These are phyloP conservation scores for Axinella damicornis DNA, from an alignment of 37 sponge, comb jelly and placozoan genomes.

Conservation along the genomic window DNA sequence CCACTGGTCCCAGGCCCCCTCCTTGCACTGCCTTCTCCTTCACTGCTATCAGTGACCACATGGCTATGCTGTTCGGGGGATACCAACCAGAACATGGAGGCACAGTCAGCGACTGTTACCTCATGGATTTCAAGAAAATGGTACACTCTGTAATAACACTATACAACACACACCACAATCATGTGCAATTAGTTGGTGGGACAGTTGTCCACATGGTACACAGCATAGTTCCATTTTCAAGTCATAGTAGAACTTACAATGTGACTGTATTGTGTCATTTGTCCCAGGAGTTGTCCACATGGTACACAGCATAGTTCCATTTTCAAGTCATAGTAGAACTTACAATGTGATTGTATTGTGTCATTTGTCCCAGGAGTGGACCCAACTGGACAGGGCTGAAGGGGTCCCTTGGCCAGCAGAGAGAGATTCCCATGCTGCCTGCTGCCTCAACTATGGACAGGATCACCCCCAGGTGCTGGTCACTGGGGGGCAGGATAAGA, in stretches of 20 bases:
- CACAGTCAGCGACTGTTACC: constrained; percentile 52
- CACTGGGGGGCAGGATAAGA: constrained; percentile 20
- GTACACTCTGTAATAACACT: background rate
- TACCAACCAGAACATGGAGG: constrained; percentile 28
- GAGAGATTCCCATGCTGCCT: background rate
- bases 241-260: no score
- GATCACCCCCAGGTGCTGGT: constrained; percentile 9
- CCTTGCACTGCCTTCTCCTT: constrained; percentile 61
- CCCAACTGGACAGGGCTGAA: no score
- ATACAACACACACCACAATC: no score
- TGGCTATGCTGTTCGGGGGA: constrained; percentile 60
- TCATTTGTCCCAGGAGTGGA: no score
- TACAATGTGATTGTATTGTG: no score
- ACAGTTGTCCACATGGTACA: no score
- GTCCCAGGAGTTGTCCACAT: no score
- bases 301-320: no score
- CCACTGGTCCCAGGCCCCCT: constrained; percentile 48
- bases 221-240: no score
- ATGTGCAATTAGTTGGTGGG: no score
- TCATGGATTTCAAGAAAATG: constrained; percentile 45
- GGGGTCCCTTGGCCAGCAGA: background rate
- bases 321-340: no score
- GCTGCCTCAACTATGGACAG: background rate
- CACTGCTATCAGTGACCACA: constrained; percentile 30
- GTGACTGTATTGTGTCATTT: no score